These are phyloP conservation scores for Xenus cinereus DNA, from an alignment of 2,113 vertebrate genomes.

Conservation along the genomic window DNA sequence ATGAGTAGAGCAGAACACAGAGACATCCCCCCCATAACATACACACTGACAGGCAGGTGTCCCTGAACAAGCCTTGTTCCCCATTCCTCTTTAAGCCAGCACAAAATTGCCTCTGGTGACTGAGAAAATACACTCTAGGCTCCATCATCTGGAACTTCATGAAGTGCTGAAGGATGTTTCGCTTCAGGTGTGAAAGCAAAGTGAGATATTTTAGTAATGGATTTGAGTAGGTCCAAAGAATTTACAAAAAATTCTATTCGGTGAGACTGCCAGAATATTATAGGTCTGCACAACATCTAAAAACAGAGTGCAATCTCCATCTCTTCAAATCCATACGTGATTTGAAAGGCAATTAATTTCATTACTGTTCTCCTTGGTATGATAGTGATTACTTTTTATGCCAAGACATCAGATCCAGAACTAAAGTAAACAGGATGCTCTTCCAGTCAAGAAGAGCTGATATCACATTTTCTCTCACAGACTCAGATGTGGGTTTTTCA, in stretches of 20 bases:
- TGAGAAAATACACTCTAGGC: not conserved
- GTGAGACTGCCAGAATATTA: not conserved
- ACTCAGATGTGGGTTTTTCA: not conserved
- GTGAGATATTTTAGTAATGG: not conserved
- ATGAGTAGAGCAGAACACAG: not conserved
- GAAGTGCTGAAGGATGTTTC: not conserved
- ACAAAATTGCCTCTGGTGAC: not conserved
- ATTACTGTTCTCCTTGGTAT: not conserved
- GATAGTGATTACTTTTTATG: not conserved
- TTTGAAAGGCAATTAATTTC: not conserved
- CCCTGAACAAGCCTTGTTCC: not conserved
- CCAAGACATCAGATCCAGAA: not conserved
- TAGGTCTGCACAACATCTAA: not conserved
- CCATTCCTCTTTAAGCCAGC: not conserved
- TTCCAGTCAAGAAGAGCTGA: not conserved
- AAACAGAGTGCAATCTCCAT: not conserved
- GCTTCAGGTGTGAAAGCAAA: not conserved
- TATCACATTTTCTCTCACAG: not conserved
- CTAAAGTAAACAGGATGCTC: not conserved
- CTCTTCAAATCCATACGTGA: not conserved
- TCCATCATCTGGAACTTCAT: constrained; percentile 6
- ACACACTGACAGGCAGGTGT: not conserved
- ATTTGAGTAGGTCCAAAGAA: not conserved
- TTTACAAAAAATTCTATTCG: not conserved
- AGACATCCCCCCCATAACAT: not conserved